Percentiles rank a stretch among this genome's conserved stretches.
Conservation (phyloP, 2,113 vertebrate species). For the Nibea coibor region DNA sequence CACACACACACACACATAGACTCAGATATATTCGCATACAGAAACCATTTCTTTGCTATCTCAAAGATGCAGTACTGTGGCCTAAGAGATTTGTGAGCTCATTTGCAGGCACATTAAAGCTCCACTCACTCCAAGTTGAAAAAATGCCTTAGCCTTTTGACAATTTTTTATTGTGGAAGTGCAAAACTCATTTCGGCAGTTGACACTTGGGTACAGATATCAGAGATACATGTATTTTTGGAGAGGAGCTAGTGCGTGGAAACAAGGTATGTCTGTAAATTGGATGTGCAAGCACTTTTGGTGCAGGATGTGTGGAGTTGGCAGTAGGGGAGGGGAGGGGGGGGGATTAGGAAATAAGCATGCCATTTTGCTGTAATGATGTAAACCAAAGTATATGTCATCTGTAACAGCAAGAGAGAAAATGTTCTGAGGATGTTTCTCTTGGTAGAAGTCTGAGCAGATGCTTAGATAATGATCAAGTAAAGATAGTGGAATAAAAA, state of each 20-base stretch:
- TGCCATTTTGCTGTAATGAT: constrained; percentile 44
- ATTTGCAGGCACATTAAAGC: constrained; percentile 82
- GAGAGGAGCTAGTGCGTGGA: constrained; percentile 55
- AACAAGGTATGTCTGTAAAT: constrained; percentile 60
- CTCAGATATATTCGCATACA: constrained; percentile 23
- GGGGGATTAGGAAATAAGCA: background rate
- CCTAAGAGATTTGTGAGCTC: constrained; percentile 79
- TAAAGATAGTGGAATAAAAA: background rate
- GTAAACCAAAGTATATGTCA: constrained; percentile 37
- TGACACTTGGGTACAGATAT: constrained; percentile 79
- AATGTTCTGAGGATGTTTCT: constrained; percentile 21
- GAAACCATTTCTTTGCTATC: constrained; percentile 60
- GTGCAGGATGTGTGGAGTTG: constrained; percentile 14
- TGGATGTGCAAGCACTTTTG: constrained; percentile 62
- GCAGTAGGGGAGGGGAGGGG: background rate
- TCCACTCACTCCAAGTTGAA: constrained; percentile 61
- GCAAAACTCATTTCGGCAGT: constrained; percentile 77
- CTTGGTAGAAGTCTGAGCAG: constrained; percentile 10
- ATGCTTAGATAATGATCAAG: constrained; percentile 26
- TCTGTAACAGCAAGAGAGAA: constrained; percentile 34
- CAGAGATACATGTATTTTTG: constrained; percentile 74
- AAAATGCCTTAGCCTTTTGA: constrained; percentile 68
- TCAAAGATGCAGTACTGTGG: constrained; percentile 58
- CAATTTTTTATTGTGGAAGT: constrained; percentile 75
- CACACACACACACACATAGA: background rate